Evolutionary conservation across 2,797 vertebrate genomes (phyloP).

Genomic region (Acrocephalus scirpaceus): DNA sequence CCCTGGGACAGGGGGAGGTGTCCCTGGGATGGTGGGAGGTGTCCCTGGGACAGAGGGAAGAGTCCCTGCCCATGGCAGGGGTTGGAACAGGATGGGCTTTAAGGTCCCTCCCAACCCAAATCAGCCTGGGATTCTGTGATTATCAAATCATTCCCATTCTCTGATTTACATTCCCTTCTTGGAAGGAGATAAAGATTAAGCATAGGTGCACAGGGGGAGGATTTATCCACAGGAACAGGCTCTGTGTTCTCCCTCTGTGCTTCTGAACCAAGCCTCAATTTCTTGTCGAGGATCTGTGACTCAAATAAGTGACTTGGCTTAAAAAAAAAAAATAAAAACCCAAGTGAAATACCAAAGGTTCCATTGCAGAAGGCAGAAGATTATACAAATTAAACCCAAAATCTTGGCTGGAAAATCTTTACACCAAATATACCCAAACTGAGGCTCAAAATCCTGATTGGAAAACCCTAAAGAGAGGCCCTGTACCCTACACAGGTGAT

Average conservation of each 20-base stretch:
- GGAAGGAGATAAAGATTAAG: background rate
- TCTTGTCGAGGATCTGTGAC: background rate
- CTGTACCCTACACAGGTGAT: accelerated
- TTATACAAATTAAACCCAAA: background rate
- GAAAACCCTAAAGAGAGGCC: background rate
- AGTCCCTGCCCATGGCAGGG: too few relatives aligned
- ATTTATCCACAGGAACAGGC: background rate
- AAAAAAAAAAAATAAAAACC: background rate
- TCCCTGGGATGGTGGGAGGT: too few relatives aligned
- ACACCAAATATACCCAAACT: background rate
- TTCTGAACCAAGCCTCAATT: background rate
- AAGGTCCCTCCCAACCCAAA: too few relatives aligned
- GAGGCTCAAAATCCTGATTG: background rate
- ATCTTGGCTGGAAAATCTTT: background rate
- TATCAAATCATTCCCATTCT: background rate
- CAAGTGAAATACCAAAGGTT: background rate
- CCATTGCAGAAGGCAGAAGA: background rate
- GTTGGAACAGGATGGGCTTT: background rate
- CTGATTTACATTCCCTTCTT: background rate
- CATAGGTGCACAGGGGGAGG: too few relatives aligned
- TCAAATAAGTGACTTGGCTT: background rate
- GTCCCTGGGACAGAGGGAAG: too few relatives aligned
- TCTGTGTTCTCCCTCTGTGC: background rate
- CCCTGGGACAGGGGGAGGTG: background rate
- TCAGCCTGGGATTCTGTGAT: background rate